Base-by-base conservation (phyloP, 2,797 vertebrate genomes). In the Muscicapa comitata region DNA sequence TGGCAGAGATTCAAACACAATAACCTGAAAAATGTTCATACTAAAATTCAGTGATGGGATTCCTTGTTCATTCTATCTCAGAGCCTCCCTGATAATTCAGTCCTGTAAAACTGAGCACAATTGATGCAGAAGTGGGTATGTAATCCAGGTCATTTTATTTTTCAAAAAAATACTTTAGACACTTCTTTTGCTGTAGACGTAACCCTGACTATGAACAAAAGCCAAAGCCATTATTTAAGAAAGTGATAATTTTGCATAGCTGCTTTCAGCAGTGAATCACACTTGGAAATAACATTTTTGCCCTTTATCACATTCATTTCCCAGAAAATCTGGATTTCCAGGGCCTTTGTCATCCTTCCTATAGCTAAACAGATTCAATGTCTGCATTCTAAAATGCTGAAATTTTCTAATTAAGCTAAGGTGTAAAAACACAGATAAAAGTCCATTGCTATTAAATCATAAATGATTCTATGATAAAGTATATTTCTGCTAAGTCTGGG, bases 11-110 rank as follows among this genome's bases (percentile, higher is more conserved):
- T 79, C 94, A 95, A 82, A 53, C 29, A 88, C 55, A 93, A 63
- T 3, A 13, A 51, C 45, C 40, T 96, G 82, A 96, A 94, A 94
- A 91, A 88, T 57, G 37, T 47, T 94, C 50, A 70, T 61, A 81
- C 55, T 84, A 71, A 96, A 96, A 84, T 90, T 91, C 88, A 77
- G 0, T 54, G 53, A 78, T 76, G 73, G 43, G 66, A 76, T 94
- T 94, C 85, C 82, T 75, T 90, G 79, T 88, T 93, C 58, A 81
- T 84, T 95, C 73, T 86, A 93, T 73, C 82, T 90, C 43, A 73
- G 37, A 86, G 66, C 19, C 70, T 94, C 82, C 58, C 79, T 72
- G 68, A 80, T 57, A 91, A 70, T 92, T 91, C 1, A 1, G 62
- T 83, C 73, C 62, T 66, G 59, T 10, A 86, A 88, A 91, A 86